Base-by-base conservation (phyloP, 2,113 vertebrate species). In the Periophthalmodon schlosseri region DNA sequence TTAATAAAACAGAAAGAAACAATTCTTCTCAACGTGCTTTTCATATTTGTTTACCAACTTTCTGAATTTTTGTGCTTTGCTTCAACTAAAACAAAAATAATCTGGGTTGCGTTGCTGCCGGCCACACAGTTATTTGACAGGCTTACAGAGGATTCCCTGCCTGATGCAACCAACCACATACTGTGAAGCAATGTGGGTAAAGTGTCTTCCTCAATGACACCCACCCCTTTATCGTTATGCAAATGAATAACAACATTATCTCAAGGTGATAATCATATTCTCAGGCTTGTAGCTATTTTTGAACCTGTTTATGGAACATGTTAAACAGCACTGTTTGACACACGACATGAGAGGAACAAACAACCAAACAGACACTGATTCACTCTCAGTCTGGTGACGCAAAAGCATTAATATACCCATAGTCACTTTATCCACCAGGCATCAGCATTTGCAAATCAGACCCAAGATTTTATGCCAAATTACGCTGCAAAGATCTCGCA, bases 381-480 rank as follows among this genome's bases (percentile, higher is more conserved):
- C 21, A 47, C n/a, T 34, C 50, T 24, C 47, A 49, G n/a, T 68
- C 34, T 39, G 70, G 2, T 47, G 2, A 14, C 16, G 58, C 28
- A 52, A 63, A 79, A 8, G 39, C 69, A 34, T 47, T 39, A 21
- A 18, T 28, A 69, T 13, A 64, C 36, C 23, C 46, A 60, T 66
- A 50, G 50, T 76, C 58, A 18, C 57, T 68, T 65, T 56, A 44
- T 60, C 65, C 77, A 56, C 75, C 46, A 52, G 56, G 14, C 46
- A 47, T 5, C 63, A 34, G 69, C 78, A 24, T 44, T 24, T 39
- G 6, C 64, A 65, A 50, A 57, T 68, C 14, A 49, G 57, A 13
- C 5, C 36, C 54, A 68, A 58, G 77, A 69, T 79, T 82, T 80
- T 64, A 80, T 73, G 76, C 18, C 47, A 68, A 80, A 74, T 73